These are phyloP conservation scores for Caenorhabditis elegans DNA, from an alignment of 1,140 invertebrate species.

Conservation along the genomic window DNA sequence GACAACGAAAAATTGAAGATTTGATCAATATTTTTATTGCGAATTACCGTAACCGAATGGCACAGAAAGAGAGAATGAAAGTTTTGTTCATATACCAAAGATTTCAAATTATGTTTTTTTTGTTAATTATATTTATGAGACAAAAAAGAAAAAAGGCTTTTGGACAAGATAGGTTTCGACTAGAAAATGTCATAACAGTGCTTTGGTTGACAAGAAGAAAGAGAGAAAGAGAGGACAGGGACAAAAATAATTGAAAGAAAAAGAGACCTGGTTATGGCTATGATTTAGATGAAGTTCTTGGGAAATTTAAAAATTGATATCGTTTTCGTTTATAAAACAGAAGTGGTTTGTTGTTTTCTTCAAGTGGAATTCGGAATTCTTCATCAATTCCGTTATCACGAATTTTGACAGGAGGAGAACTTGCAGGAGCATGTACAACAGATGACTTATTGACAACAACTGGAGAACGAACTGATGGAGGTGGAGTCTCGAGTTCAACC, in stretches of 20 bases:
- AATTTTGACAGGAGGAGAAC: conserved; percentile 29
- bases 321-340: conserved; percentile 52
- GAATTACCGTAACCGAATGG: conserved; percentile 28
- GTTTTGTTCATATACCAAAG: background rate
- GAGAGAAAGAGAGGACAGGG: background rate
- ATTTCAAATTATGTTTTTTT: background rate
- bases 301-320: conserved; percentile 57
- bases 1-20: no score
- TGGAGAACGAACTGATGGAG: conserved; percentile 6
- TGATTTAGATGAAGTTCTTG: conserved; percentile 52
- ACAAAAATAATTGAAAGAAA: background rate
- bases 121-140: background rate
- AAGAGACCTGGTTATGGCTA: conserved; percentile 41
- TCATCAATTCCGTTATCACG: conserved; percentile 41
- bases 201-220: background rate
- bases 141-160: background rate
- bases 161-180: conserved; percentile 19
- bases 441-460: conserved; percentile 22
- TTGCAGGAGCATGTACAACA: conserved; percentile 20
- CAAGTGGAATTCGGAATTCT: conserved; percentile 40
- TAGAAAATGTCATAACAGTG: conserved; percentile 32
- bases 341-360: conserved; percentile 48
- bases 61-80: background rate
- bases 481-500: background rate
- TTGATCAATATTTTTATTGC: conserved; percentile 22